Evolutionary conservation across 2,797 vertebrate genomes (phyloP).

Genomic region (Phylloscopus collybita): DNA sequence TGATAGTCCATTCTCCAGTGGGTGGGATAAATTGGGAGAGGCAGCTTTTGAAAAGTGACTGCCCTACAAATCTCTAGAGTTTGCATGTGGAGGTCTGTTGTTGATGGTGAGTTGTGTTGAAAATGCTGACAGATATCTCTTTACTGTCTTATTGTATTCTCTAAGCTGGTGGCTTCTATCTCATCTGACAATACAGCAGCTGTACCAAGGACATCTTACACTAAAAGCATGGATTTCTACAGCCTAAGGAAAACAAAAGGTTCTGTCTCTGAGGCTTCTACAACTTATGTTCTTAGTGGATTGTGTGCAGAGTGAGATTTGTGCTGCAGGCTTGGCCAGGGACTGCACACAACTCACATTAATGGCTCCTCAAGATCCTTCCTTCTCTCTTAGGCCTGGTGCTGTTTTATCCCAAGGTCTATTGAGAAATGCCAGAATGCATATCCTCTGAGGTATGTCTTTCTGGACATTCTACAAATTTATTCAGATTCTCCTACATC

Average conservation of each 20-base stretch:
- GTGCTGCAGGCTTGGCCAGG: background rate
- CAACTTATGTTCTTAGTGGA: background rate
- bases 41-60: background rate
- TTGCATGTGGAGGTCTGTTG: background rate
- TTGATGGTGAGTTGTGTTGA: background rate
- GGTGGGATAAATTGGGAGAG: background rate
- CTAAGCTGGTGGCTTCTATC: background rate
- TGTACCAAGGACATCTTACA: background rate
- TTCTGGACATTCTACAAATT: background rate
- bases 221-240: background rate
- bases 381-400: background rate
- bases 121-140: background rate
- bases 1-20: background rate
- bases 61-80: background rate
- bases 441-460: background rate
- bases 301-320: background rate
- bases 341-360: background rate
- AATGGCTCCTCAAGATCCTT: background rate
- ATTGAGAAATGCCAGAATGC: background rate
- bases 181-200: background rate
- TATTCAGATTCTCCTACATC: background rate
- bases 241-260: background rate
- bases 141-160: background rate
- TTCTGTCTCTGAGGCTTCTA: background rate
- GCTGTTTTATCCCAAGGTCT: background rate